Conservation (phyloP, 2,797 vertebrate genomes). For the Dromococcyx pavoninus region DNA sequence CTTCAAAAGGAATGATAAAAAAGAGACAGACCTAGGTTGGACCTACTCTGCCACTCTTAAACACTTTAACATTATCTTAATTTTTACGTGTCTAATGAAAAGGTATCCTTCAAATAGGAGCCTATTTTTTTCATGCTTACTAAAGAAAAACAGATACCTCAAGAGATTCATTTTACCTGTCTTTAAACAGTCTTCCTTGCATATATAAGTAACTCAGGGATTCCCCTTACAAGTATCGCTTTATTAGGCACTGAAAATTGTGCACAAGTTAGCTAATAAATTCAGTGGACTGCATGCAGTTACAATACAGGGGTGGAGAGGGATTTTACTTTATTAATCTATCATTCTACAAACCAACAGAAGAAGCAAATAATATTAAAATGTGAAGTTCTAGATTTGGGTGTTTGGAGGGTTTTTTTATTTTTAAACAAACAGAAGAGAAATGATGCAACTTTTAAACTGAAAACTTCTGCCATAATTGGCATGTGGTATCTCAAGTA, state of each 20-base stretch:
- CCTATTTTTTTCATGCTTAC: not conserved
- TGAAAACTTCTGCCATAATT: too few relatives aligned
- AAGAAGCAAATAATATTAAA: not conserved
- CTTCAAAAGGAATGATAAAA: not conserved
- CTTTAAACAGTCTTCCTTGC: not conserved
- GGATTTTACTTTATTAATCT: not conserved
- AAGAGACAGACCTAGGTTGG: not conserved
- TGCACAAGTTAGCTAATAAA: not conserved
- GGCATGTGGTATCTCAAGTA: too few relatives aligned
- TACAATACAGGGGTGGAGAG: not conserved
- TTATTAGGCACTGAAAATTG: not conserved
- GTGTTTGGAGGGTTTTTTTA: fast-evolving
- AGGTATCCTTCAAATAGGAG: not conserved
- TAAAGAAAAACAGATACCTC: not conserved
- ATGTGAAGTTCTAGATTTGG: not conserved
- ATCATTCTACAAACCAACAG: not conserved
- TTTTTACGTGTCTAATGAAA: not conserved
- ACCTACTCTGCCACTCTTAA: not conserved
- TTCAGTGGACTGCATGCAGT: not conserved
- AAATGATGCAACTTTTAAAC: too few relatives aligned
- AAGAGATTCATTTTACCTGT: not conserved
- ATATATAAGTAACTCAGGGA: not conserved
- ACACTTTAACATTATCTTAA: not conserved
- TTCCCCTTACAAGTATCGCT: not conserved
- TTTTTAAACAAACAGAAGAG: not conserved